These are phyloP conservation scores for Psix sp. DNA, from an alignment of 1,140 invertebrate genomes.

Conservation along the genomic window DNA sequence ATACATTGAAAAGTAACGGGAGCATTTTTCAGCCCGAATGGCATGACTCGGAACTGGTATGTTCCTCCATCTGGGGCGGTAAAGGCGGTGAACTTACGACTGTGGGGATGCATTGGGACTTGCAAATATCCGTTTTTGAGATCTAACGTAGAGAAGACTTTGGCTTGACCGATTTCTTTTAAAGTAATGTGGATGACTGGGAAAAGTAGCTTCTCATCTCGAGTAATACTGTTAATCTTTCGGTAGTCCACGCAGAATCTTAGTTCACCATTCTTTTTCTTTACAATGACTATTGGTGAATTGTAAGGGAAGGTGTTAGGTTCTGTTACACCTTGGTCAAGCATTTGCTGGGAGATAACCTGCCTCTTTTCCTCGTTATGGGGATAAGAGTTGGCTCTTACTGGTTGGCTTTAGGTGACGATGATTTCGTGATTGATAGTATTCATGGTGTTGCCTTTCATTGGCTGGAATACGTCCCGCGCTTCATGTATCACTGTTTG, in stretches of 20 bases:
- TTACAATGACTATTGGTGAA: too few species aligned
- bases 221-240: not conserved
- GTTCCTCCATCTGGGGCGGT: not conserved
- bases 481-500: too few species aligned
- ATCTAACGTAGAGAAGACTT: not conserved
- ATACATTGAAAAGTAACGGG: not conserved
- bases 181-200: not conserved
- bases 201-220: not conserved
- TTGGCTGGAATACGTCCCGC: too few species aligned
- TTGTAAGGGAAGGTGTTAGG: not conserved
- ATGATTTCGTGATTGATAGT: too few species aligned
- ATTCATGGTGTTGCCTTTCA: too few species aligned
- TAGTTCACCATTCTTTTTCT: not conserved
- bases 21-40: not conserved
- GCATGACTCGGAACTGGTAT: slow-evolving; percentile 5
- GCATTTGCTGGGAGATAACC: not conserved
- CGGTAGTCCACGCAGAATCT: not conserved
- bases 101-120: not conserved
- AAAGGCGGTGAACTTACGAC: not conserved
- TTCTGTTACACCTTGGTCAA: not conserved
- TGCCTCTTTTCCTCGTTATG: not conserved
- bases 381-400: too few species aligned
- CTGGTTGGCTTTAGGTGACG: too few species aligned
- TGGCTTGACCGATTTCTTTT: slow-evolving; percentile 1
- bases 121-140: slow-evolving; percentile 5